A percentile compares a stretch with the other conserved stretches of the same genome.
These are phyloP conservation scores for Dromiciops gliroides DNA, from an alignment of 2,113 vertebrate species.

Conservation along the genomic window DNA sequence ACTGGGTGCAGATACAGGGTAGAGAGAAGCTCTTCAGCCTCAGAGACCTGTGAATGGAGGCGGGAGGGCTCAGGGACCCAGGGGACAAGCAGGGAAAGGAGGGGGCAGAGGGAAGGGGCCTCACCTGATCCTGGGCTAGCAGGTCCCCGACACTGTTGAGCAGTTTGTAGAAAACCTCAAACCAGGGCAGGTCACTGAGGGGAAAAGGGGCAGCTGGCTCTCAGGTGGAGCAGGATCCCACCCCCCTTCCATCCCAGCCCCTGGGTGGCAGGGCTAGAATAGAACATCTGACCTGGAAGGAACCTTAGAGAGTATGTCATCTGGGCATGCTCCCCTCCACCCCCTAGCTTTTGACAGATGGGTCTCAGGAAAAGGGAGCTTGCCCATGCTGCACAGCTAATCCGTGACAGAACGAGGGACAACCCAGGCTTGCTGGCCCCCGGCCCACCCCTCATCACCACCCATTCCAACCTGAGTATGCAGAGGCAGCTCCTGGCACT, in stretches of 20 bases:
- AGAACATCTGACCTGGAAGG: not conserved
- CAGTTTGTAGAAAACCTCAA: conserved; percentile 95
- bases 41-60: conserved; percentile 80
- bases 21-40: conserved; percentile 85
- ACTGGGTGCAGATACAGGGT: conserved; percentile 83
- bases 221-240: not conserved
- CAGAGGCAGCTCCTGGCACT: conserved; percentile 89
- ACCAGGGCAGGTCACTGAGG: conserved; percentile 92
- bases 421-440: not conserved
- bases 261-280: not conserved
- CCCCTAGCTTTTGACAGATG: not conserved
- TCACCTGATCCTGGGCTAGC: conserved; percentile 89
- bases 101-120: not conserved
- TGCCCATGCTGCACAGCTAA: not conserved
- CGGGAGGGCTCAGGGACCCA: not conserved
- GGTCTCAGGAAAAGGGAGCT: not conserved
- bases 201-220: not conserved
- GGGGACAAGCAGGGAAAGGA: not conserved
- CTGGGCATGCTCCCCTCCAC: not conserved
- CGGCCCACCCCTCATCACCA: fast-evolving
- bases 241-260: not conserved
- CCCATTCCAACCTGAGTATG: conserved; percentile 87
- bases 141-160: conserved; percentile 91
- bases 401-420: not conserved
- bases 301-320: not conserved